Percentiles rank a stretch among this genome's conserved stretches.
Conservation (phyloP, 2,888 invertebrate species). For the Eudasyphora cyanicolor region DNA sequence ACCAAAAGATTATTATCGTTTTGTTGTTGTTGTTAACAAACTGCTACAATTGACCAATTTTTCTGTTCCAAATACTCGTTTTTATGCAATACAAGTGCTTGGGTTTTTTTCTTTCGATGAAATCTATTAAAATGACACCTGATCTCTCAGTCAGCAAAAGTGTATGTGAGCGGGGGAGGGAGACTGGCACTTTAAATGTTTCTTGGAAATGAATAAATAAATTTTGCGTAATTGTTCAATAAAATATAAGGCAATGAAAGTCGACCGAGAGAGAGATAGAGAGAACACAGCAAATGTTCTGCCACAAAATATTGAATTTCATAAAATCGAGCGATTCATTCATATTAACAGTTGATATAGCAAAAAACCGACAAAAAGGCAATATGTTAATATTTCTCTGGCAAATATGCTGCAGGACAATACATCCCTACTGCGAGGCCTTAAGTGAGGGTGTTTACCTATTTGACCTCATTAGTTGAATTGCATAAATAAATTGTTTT, state of each 20-base stretch:
- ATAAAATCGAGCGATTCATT: conserved; percentile 48
- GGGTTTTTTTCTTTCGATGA: too few relatives aligned
- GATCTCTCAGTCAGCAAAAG: too few relatives aligned
- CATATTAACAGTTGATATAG: conserved; percentile 58
- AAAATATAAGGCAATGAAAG: background rate
- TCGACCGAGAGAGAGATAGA: background rate
- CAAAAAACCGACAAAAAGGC: background rate
- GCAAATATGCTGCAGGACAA: background rate
- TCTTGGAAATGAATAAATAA: conserved; percentile 17
- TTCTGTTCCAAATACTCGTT: too few relatives aligned
- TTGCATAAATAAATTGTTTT: background rate
- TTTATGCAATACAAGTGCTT: too few relatives aligned
- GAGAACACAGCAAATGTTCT: too few relatives aligned
- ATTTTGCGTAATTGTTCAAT: conserved; percentile 38
- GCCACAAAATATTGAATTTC: conserved; percentile 50
- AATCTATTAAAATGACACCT: background rate
- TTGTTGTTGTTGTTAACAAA: too few relatives aligned
- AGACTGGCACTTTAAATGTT: conserved; percentile 40
- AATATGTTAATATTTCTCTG: conserved; percentile 31
- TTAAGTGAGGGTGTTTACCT: background rate
- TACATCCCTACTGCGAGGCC: conserved; percentile 6
- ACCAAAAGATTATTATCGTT: too few relatives aligned
- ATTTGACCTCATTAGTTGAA: conserved; percentile 3
- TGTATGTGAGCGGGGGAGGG: too few relatives aligned
- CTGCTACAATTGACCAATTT: too few relatives aligned